phyloP scores from a whole-genome alignment of 1,140 invertebrate species.

The Microplitis mediator region DNA sequence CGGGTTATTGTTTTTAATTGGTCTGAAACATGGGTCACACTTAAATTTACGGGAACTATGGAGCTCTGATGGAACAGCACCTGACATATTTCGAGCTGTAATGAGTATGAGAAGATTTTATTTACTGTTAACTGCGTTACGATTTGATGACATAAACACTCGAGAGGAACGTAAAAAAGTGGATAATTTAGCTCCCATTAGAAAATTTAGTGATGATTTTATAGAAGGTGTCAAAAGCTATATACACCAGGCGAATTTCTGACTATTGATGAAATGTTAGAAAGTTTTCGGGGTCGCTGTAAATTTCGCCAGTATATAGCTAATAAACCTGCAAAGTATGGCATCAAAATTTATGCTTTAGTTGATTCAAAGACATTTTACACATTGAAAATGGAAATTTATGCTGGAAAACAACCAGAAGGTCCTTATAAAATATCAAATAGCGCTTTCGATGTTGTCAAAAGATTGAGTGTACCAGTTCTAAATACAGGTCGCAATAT shows the following conservation, averaged over 20 bases:
- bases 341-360: slow-evolving; percentile 20
- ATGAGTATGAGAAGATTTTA: background rate
- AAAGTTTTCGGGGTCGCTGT: slow-evolving; percentile 44
- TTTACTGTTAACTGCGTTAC: slow-evolving; percentile 40
- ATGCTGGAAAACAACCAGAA: slow-evolving; percentile 6
- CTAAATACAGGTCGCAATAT: slow-evolving; percentile 41
- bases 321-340: slow-evolving; percentile 36
- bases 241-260: slow-evolving; percentile 26
- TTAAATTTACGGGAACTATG: slow-evolving; percentile 9
- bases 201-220: slow-evolving; percentile 50
- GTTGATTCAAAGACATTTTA: slow-evolving; percentile 27
- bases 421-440: background rate
- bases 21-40: no score
- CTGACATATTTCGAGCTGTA: background rate
- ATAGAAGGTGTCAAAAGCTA: slow-evolving; percentile 17
- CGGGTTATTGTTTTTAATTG: no score
- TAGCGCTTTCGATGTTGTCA: background rate
- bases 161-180: slow-evolving; percentile 34
- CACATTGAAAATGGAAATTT: slow-evolving; percentile 23
- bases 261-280: slow-evolving; percentile 49
- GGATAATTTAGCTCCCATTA: slow-evolving; percentile 48
- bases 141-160: slow-evolving; percentile 47
- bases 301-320: slow-evolving; percentile 45
- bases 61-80: background rate
- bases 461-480: slow-evolving; percentile 27